Percentiles rank a stretch among this genome's conserved stretches.
Evolutionary conservation across 1,140 invertebrate genomes (phyloP).

Genomic region (Conus ventricosus): DNA sequence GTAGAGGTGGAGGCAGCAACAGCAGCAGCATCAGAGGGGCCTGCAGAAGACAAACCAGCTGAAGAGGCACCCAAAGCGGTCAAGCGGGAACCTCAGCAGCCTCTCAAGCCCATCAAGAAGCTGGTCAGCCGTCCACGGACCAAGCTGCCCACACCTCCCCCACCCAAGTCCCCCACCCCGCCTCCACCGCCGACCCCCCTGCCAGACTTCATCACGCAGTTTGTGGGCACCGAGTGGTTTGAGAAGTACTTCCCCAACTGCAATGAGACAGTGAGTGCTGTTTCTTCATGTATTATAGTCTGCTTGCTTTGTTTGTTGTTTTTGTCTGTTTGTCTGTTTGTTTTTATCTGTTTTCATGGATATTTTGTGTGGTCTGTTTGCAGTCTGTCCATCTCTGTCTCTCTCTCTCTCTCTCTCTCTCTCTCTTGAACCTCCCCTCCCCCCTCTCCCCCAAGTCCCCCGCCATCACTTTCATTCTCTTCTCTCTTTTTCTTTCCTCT

Average conservation of each 20-base stretch:
- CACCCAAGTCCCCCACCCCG: constrained; percentile 47
- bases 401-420: not conserved
- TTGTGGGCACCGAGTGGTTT: constrained; percentile 71
- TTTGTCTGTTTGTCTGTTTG: not conserved
- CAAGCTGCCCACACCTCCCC: constrained; percentile 33
- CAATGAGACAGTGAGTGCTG: constrained; percentile 60
- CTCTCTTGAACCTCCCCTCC: not conserved
- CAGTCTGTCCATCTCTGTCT: not conserved
- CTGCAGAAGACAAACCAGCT: constrained; percentile 20
- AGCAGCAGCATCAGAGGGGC: constrained; percentile 4
- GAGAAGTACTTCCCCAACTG: constrained; percentile 70
- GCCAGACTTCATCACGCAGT: constrained; percentile 70
- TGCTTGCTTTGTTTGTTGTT: not conserved
- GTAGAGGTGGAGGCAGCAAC: not conserved
- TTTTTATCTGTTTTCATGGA: not conserved
- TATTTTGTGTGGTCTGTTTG: not conserved
- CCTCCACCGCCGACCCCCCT: constrained; percentile 62
- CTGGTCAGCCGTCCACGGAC: constrained; percentile 40
- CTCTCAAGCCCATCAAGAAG: constrained; percentile 55
- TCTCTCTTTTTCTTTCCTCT: not conserved
- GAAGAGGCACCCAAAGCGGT: constrained; percentile 36
- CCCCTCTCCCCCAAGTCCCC: too few relatives aligned
- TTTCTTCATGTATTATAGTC: too few relatives aligned
- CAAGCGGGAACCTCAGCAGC: constrained; percentile 48
- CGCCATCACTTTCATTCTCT: not conserved